Conservation (phyloP, 2,113 vertebrate genomes). For the Callospermophilus lateralis region DNA sequence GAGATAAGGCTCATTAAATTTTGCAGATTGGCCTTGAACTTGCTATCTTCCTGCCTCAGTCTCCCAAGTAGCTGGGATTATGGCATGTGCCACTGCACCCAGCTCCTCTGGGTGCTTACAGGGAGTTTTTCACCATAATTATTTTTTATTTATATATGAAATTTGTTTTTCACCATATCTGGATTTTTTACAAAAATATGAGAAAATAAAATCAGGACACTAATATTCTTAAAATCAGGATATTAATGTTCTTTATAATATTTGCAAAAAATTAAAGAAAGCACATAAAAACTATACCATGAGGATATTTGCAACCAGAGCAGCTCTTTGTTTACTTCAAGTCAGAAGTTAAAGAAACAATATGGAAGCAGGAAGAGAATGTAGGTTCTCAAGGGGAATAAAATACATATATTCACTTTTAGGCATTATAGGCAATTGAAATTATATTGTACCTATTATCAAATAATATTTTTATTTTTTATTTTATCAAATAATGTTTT, state of each 20-base stretch:
- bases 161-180: conserved; percentile 29
- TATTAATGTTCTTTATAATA: neutral
- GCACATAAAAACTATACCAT: neutral
- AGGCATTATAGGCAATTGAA: neutral
- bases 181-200: neutral
- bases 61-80: no score
- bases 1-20: no score
- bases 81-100: no score
- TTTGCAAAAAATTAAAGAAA: conserved; percentile 32
- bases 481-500: conserved; percentile 29
- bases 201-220: conserved; percentile 23
- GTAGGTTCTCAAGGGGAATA: conserved; percentile 36
- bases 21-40: no score
- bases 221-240: neutral
- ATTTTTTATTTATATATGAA: neutral
- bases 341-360: conserved; percentile 38
- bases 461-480: neutral
- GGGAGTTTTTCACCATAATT: neutral
- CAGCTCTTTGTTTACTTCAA: neutral
- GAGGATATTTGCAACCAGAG: neutral
- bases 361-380: neutral
- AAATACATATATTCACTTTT: neutral
- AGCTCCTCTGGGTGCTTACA: neutral
- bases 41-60: no score
- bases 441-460: neutral